Evolutionary conservation across 2,113 vertebrate species (phyloP).

Genomic region (Bufo bufo): DNA sequence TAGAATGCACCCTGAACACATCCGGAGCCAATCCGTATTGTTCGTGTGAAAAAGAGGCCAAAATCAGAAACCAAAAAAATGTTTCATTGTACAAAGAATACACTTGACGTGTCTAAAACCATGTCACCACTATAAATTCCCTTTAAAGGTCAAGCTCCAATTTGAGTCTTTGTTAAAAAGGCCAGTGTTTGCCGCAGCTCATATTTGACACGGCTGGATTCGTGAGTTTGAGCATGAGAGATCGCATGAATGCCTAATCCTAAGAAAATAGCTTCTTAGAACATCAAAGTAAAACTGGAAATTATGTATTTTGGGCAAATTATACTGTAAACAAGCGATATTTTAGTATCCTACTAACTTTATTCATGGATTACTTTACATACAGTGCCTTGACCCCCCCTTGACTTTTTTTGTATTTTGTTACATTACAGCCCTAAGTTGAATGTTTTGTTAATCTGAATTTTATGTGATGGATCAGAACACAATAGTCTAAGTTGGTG

Average conservation of each 20-base stretch:
- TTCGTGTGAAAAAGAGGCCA: too few relatives aligned
- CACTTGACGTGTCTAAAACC: not conserved
- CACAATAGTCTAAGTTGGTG: too few relatives aligned
- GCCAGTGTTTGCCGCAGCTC: not conserved
- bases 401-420: too few relatives aligned
- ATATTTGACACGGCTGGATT: not conserved
- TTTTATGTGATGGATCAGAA: too few relatives aligned
- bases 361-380: constrained; percentile 11
- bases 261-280: not conserved
- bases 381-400: too few relatives aligned
- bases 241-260: not conserved
- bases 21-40: too few relatives aligned
- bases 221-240: not conserved
- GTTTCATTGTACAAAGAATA: not conserved
- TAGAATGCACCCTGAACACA: too few relatives aligned
- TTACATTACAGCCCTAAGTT: too few relatives aligned
- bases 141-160: not conserved
- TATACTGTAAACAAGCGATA: not conserved
- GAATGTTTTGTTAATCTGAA: too few relatives aligned
- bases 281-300: not conserved
- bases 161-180: not conserved
- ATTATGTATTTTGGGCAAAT: not conserved
- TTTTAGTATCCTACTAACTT: not conserved
- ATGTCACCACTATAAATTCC: not conserved
- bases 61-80: not conserved